phyloP scores from a whole-genome alignment of 2,113 vertebrate genomes.

The Chaetodon trifascialis region DNA sequence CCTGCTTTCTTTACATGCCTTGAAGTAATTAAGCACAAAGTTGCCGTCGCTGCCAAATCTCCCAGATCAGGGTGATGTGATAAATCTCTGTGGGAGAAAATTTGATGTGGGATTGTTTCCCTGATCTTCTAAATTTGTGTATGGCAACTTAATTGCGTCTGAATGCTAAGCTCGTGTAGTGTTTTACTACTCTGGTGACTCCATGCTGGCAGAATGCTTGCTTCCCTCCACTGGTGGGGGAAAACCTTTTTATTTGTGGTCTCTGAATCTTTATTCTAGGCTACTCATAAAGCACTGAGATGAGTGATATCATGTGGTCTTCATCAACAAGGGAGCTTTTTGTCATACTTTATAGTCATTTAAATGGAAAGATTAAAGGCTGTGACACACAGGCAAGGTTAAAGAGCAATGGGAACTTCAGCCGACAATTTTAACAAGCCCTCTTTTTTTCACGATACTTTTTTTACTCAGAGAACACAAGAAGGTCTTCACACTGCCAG shows the following conservation, averaged over 20 bases:
- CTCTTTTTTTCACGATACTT: constrained; percentile 12
- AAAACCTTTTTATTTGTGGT: constrained; percentile 76
- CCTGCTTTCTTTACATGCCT: constrained; percentile 44
- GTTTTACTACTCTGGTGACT: constrained; percentile 76
- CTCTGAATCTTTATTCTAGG: constrained; percentile 70
- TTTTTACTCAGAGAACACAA: not conserved
- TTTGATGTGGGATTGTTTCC: constrained; percentile 68
- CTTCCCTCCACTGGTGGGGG: constrained; percentile 53
- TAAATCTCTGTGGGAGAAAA: constrained; percentile 56
- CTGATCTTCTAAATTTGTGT: constrained; percentile 70
- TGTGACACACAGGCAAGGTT: constrained; percentile 61
- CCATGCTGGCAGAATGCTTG: constrained; percentile 63
- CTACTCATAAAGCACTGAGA: constrained; percentile 71
- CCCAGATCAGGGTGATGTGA: constrained; percentile 53
- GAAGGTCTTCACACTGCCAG: not conserved
- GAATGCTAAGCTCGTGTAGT: constrained; percentile 58
- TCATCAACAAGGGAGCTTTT: constrained; percentile 70
- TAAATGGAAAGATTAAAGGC: constrained; percentile 68
- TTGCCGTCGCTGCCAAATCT: constrained; percentile 30
- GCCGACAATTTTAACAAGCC: constrained; percentile 40
- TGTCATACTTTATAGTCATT: constrained; percentile 64
- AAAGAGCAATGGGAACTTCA: constrained; percentile 34
- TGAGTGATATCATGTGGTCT: constrained; percentile 77
- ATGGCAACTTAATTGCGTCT: constrained; percentile 71
- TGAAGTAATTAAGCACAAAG: constrained; percentile 67